Evolutionary conservation across 1,140 invertebrate genomes (phyloP).

Genomic region (Periplaneta americana): DNA sequence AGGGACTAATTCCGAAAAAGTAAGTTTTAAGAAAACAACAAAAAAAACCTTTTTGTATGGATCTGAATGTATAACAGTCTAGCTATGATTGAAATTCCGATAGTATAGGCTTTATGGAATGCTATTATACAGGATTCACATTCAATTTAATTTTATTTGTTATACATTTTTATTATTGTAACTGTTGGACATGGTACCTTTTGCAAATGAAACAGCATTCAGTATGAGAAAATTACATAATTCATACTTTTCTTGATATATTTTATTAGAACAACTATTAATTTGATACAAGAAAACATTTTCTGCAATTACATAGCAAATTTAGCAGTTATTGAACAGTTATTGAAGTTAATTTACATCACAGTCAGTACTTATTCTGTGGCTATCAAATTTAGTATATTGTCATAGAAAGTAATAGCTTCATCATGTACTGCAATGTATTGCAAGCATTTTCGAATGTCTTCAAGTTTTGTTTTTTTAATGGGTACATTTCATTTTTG

Average conservation of each 20-base stretch:
- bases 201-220: not conserved
- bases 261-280: not conserved
- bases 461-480: constrained; percentile 5
- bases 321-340: not conserved
- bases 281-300: not conserved
- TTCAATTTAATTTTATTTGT: not conserved
- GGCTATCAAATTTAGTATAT: not conserved
- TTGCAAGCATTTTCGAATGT: not conserved
- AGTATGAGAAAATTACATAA: not conserved
- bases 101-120: not conserved
- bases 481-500: not conserved
- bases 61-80: too few species aligned
- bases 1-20: too few species aligned
- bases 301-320: not conserved
- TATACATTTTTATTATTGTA: not conserved
- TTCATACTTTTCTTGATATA: not conserved
- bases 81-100: not conserved
- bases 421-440: not conserved
- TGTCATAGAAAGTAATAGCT: not conserved
- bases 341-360: not conserved
- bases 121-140: not conserved
- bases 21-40: too few species aligned
- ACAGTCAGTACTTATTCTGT: not conserved
- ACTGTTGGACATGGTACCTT: not conserved
- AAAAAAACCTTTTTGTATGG: too few species aligned